Conservation (phyloP, 1,140 invertebrate species). For the Anastrepha ludens region DNA sequence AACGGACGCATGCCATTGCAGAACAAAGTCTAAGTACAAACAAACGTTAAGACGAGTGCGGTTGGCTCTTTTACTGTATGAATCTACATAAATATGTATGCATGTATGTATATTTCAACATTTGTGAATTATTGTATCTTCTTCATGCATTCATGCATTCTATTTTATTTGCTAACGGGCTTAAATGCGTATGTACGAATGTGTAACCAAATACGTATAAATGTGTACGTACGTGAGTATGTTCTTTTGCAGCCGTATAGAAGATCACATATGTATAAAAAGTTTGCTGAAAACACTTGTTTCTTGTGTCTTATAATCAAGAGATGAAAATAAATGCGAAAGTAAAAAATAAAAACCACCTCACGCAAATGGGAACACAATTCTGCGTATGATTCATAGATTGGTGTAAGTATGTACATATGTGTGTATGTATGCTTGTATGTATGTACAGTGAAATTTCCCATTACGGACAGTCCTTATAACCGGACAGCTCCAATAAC, state of each 20-base stretch:
- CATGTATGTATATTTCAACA: not conserved
- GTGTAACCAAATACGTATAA: not conserved
- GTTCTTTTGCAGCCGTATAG: not conserved
- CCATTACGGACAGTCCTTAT: too few relatives aligned
- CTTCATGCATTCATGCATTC: not conserved
- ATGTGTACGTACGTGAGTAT: too few relatives aligned
- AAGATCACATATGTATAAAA: not conserved
- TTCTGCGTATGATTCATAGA: conserved; percentile 13
- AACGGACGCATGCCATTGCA: not conserved
- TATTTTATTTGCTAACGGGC: conserved; percentile 22
- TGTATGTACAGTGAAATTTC: too few relatives aligned
- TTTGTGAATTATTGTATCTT: not conserved
- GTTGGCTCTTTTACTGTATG: too few relatives aligned
- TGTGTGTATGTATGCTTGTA: not conserved
- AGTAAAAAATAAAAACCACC: not conserved
- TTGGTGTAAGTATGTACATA: not conserved
- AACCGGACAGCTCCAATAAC: too few relatives aligned
- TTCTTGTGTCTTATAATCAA: not conserved
- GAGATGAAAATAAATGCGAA: conserved; percentile 14
- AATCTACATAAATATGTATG: not conserved
- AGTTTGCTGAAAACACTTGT: conserved; percentile 6
- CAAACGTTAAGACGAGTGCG: too few relatives aligned
- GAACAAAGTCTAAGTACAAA: too few relatives aligned
- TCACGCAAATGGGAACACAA: not conserved
- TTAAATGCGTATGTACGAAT: not conserved